These are phyloP conservation scores for Caenorhabditis drosophilae DNA, from an alignment of 2,888 invertebrate species.

Conservation along the genomic window DNA sequence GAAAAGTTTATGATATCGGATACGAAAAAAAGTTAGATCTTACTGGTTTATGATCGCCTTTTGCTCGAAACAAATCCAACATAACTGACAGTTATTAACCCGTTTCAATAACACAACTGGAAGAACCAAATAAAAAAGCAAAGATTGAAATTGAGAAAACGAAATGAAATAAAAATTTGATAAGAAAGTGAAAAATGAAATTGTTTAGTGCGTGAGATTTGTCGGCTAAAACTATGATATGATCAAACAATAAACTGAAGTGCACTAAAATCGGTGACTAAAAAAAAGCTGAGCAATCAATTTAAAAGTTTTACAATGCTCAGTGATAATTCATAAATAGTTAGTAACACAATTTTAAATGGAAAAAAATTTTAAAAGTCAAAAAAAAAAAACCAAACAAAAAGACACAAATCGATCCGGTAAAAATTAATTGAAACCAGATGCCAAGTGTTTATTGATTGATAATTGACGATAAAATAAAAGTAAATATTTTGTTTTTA, in stretches of 20 bases:
- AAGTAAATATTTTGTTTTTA: not conserved
- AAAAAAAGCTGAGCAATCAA: too few relatives aligned
- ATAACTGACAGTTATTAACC: constrained; percentile 29
- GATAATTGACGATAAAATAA: not conserved
- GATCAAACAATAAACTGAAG: too few relatives aligned
- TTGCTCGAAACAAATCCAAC: constrained; percentile 39
- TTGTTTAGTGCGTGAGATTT: not conserved
- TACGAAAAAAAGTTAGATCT: constrained; percentile 24
- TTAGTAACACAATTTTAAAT: not conserved
- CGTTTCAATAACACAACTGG: constrained; percentile 14
- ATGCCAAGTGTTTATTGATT: not conserved
- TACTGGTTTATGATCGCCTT: constrained; percentile 26
- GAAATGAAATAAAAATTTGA: too few relatives aligned
- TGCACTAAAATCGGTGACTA: too few relatives aligned
- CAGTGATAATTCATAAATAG: too few relatives aligned
- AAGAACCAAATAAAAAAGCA: not conserved
- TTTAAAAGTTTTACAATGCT: too few relatives aligned
- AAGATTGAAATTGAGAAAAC: too few relatives aligned
- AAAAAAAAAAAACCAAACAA: not conserved
- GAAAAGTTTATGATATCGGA: not conserved
- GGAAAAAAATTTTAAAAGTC: not conserved
- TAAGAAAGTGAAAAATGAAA: not conserved
- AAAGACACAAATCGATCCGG: not conserved
- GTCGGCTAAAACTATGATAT: not conserved
- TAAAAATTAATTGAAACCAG: not conserved